These are phyloP conservation scores for Tolmerus cingulatus DNA, from an alignment of 2,888 invertebrate genomes.

Conservation along the genomic window DNA sequence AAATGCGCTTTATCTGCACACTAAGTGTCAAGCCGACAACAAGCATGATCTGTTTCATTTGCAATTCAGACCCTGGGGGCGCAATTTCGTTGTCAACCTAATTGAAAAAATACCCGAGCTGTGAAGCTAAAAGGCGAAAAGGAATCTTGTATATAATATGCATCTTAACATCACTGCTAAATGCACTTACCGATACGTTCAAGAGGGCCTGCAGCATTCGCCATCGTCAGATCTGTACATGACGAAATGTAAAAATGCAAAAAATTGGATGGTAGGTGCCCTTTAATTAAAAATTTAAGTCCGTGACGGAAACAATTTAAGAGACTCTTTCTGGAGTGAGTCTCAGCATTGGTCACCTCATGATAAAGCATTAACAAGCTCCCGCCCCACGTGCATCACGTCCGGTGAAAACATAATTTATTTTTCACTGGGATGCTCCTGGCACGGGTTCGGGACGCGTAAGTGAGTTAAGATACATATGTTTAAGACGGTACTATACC, in stretches of 20 bases:
- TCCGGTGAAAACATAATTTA: neutral
- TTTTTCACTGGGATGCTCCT: neutral
- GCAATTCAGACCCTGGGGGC: constrained; percentile 3
- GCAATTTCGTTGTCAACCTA: constrained; percentile 40
- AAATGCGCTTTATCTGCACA: neutral
- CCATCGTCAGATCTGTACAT: neutral
- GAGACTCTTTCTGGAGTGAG: neutral
- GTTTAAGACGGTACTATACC: neutral
- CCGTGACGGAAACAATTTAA: constrained; percentile 43
- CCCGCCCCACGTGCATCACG: neutral
- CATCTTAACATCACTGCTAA: constrained; percentile 1
- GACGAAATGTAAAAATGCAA: constrained; percentile 37
- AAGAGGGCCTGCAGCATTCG: neutral
- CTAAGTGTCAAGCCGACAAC: constrained; percentile 45
- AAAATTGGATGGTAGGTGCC: constrained; percentile 14
- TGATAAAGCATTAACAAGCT: constrained; percentile 11
- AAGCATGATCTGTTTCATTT: constrained; percentile 37
- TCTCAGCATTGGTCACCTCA: neutral
- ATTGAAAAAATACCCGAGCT: constrained; percentile 37
- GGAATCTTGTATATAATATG: neutral
- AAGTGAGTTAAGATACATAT: neutral
- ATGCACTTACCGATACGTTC: neutral
- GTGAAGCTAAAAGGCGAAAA: neutral
- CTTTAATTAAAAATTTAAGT: constrained; percentile 38
- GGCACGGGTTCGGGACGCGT: neutral